Conservation (phyloP, 2,888 invertebrate genomes). For the Chrysomela aeneicollis region DNA sequence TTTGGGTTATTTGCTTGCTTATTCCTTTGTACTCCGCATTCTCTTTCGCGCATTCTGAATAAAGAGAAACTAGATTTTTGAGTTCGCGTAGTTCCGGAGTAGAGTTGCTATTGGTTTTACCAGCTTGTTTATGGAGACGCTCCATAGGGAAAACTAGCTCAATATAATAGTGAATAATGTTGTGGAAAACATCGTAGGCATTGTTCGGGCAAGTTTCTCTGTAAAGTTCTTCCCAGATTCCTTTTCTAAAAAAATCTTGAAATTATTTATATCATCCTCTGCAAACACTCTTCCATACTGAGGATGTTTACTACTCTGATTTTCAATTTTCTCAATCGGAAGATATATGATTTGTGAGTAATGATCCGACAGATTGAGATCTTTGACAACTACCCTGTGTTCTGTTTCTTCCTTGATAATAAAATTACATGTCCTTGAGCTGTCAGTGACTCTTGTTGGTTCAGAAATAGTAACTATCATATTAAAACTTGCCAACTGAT, state of each 20-base stretch:
- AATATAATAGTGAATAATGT: neutral
- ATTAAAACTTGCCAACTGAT: conserved; percentile 3
- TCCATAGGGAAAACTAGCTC: neutral
- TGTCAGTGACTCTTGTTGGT: neutral
- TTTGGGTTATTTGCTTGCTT: too few relatives aligned
- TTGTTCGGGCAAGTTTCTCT: too few relatives aligned
- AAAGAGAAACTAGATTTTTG: too few relatives aligned
- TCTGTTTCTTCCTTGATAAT: neutral
- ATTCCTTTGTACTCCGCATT: conserved; percentile 2
- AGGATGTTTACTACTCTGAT: neutral
- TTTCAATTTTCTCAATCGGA: neutral
- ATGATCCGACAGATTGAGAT: neutral
- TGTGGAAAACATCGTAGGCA: neutral
- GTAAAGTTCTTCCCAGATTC: neutral
- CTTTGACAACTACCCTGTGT: neutral
- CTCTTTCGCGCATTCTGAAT: too few relatives aligned
- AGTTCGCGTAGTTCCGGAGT: too few relatives aligned
- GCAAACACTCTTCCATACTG: neutral
- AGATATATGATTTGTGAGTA: conserved; percentile 2
- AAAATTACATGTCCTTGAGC: neutral
- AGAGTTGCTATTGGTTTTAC: too few relatives aligned
- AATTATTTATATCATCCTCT: neutral
- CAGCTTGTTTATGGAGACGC: neutral
- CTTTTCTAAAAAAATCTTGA: neutral
- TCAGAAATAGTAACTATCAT: neutral